Base-by-base conservation (phyloP, 37 sponge, comb jelly and placozoan species). In the Halichondria panicea region DNA sequence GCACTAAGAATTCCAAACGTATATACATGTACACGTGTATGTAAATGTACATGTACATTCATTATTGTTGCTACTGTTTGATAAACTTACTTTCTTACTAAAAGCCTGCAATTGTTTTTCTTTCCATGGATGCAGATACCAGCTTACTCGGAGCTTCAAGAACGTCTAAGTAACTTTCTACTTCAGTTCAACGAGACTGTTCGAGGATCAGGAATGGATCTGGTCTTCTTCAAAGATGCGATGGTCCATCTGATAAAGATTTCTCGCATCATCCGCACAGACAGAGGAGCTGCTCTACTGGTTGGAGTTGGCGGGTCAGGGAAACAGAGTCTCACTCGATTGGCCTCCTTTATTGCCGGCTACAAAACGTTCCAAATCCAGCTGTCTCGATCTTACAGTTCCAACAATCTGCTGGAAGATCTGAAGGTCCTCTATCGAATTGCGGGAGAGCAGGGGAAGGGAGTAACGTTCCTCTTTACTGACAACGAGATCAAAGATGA, bases 241-340 rank as follows among this genome's bases (percentile, higher is more conserved):
- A 93, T 95, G 88, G 88, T 99, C 22, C 99, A 99, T 68, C 87
- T 99, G 25, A 74, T 96, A 15, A 93, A 90, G 78, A 91, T 99
- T 50, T 99, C 99, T 6, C 94, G 99, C 50, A 85, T 99, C 78
- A 93, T 99, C 55, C 96, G 97, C 15, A 99, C 99, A 28, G 92
- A 93, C 64, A 69, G 97, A 25, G 99, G 99, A 30, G 92, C 95
- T 46, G 94, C 94, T 45, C 71, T 99, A 25, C 84, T 99, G 43
- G 99, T 99, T n/a, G 99, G 99, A 19, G 99, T 99, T 41, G 99
- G 99, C 36, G 99, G 99, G 21, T 95, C 97, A 2, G 99, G 99
- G 1, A 99, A 99, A 59, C 99, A 99, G 84, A 96, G 97, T 68
- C 88, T 99, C n/a, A 99, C 99, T 3, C 91, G 97, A 39, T 77